Evolutionary conservation across 2,888 invertebrate species (phyloP), one percentile per base, ranked within the genome.

Genomic region (Hololepta plana): DNA sequence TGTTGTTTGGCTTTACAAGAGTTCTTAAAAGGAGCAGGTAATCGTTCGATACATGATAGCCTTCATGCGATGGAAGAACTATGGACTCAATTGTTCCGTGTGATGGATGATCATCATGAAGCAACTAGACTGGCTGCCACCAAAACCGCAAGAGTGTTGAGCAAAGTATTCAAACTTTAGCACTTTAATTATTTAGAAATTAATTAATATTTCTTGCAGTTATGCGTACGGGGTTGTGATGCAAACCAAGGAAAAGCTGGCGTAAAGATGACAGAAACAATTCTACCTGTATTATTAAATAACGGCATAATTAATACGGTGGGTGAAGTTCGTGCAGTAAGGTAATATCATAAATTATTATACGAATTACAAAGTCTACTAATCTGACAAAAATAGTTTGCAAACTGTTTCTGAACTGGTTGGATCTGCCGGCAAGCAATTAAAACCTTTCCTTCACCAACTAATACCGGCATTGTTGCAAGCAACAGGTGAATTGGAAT

Each of bases 71-170:
- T 69, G 52, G 58, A 65, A 0, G 68, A 71, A 32, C 58, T 85
- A 22, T 90, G 90, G 87, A 60, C 62, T 15, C 75, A 79, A 44
- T 55, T 90, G 33, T 84, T 91, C 49, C 60, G 88, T 11, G 90
- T 91, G 0, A 80, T 88, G 75, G 93, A 93, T 48, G 93, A 93
- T 51, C 81, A 88, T 38, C 91, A 93, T 49, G 90, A 85, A 47
- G 80, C 75, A 12, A 84, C 84, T 1, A 54, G 88, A 24, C 56
- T 67, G 32, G 71, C 77, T 1, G 85, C 85, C 3, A 70, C 66
- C 4, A 68, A 67, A 28, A 74, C 84, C 0, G 67, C 74, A 1
- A 64, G 60, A 37, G 61, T 72, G 11, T 55, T 87, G 9, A 75
- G 80, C 38, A 81, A 81, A 60, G 79, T 80, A 49, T 5, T 11